phyloP scores from a whole-genome alignment of 2,888 invertebrate genomes.

The Cephonodes hylas region DNA sequence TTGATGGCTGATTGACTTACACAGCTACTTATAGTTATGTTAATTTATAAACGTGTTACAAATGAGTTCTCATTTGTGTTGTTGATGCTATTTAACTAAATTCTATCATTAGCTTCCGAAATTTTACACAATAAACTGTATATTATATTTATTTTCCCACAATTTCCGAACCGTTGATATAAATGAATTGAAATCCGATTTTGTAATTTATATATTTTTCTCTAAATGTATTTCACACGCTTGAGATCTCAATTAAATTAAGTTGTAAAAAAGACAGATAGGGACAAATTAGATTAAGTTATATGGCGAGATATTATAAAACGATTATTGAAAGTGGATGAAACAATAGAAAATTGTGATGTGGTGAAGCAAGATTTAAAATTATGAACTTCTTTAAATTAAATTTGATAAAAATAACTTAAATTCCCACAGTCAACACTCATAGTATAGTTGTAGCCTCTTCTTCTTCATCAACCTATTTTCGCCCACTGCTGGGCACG shows the following conservation, averaged over 20 bases:
- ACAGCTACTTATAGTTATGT: neutral
- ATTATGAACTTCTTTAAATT: no score
- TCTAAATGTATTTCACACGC: neutral
- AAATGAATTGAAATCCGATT: neutral
- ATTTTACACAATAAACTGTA: no score
- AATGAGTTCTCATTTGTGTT: neutral
- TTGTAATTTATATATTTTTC: neutral
- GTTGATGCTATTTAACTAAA: neutral
- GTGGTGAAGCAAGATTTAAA: no score
- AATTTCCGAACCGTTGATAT: neutral
- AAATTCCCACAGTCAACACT: no score
- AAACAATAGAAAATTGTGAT: neutral
- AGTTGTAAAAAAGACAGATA: neutral
- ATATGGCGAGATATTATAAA: neutral
- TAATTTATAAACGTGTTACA: neutral
- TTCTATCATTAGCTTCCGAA: neutral
- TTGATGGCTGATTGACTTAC: neutral
- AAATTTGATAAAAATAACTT: no score
- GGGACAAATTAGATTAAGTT: no score
- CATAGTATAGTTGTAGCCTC: no score
- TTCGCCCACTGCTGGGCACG: no score
- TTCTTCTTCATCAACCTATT: no score
- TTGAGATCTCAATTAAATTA: neutral
- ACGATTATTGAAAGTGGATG: neutral
- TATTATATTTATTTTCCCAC: constrained; percentile 1